These are phyloP conservation scores for Psylliodes chrysocephalus DNA, from an alignment of 2,888 invertebrate species.

Conservation along the genomic window DNA sequence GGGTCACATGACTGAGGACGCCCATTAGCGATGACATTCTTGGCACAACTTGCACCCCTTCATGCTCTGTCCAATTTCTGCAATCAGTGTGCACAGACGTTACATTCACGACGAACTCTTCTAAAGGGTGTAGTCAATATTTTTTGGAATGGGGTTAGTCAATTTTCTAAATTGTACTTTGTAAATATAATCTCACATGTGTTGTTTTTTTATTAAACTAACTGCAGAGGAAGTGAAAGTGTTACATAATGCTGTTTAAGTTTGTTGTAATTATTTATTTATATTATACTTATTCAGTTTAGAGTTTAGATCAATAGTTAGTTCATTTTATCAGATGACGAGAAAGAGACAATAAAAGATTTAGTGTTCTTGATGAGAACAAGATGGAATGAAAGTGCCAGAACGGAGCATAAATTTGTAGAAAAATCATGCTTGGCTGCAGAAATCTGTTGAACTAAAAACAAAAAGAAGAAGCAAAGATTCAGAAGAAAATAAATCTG, in stretches of 20 bases:
- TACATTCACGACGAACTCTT: background rate
- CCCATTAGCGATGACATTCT: conserved; percentile 54
- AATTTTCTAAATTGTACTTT: background rate
- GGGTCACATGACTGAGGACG: conserved; percentile 35
- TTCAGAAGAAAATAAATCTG: background rate
- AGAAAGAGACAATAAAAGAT: no score
- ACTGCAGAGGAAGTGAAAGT: no score
- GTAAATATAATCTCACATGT: background rate
- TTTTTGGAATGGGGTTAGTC: background rate
- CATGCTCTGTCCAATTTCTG: conserved; percentile 22
- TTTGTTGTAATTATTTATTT: background rate
- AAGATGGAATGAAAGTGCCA: no score
- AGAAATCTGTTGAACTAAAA: background rate
- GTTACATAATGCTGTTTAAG: no score
- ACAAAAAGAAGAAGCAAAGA: background rate
- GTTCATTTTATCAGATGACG: no score
- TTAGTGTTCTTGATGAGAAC: no score
- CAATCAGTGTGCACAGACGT: conserved; percentile 25
- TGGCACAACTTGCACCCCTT: conserved; percentile 51
- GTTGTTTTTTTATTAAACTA: no score
- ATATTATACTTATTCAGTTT: background rate
- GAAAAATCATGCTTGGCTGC: no score
- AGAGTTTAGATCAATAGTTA: no score
- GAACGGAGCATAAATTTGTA: no score
- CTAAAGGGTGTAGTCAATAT: background rate